These are phyloP conservation scores for Callimorpha dominula DNA, from an alignment of 2,888 invertebrate genomes.

Conservation along the genomic window DNA sequence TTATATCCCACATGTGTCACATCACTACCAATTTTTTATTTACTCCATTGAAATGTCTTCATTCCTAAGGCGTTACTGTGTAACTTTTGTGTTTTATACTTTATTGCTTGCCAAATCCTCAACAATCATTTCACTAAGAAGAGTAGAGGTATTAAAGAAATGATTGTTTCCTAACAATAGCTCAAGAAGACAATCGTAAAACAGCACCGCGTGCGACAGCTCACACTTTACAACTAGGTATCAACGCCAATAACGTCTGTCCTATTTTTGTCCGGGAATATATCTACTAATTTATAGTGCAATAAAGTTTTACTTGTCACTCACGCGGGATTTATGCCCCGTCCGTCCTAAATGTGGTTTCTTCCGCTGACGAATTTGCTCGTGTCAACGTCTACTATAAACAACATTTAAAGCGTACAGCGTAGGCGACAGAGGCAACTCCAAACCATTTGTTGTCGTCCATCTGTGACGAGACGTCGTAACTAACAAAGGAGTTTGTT, in stretches of 20 bases:
- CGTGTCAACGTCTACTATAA: conserved; percentile 79
- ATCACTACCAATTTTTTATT: background rate
- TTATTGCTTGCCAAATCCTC: too few relatives aligned
- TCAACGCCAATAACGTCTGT: conserved; percentile 70
- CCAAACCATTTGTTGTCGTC: conserved; percentile 71
- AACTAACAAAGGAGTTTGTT: conserved; percentile 79
- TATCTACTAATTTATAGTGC: conserved; percentile 82
- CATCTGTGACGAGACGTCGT: conserved; percentile 71
- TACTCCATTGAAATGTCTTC: background rate
- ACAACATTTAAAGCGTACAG: conserved; percentile 59
- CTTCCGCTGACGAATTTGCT: conserved; percentile 84
- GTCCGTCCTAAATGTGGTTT: conserved; percentile 83
- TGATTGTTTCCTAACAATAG: conserved; percentile 44
- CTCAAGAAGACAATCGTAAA: conserved; percentile 67
- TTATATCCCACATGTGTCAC: too few relatives aligned
- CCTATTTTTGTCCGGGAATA: conserved; percentile 80
- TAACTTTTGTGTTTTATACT: background rate
- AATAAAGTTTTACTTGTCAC: conserved; percentile 86
- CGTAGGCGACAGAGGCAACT: conserved; percentile 74
- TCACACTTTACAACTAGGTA: conserved; percentile 77
- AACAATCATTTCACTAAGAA: background rate
- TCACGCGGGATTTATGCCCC: conserved; percentile 79
- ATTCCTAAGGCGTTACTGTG: background rate
- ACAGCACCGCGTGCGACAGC: conserved; percentile 74
- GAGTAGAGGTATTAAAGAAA: conserved; percentile 4